Evolutionary conservation across 1,140 invertebrate genomes (phyloP).

Genomic region (Pseudachorutes palmiensis): DNA sequence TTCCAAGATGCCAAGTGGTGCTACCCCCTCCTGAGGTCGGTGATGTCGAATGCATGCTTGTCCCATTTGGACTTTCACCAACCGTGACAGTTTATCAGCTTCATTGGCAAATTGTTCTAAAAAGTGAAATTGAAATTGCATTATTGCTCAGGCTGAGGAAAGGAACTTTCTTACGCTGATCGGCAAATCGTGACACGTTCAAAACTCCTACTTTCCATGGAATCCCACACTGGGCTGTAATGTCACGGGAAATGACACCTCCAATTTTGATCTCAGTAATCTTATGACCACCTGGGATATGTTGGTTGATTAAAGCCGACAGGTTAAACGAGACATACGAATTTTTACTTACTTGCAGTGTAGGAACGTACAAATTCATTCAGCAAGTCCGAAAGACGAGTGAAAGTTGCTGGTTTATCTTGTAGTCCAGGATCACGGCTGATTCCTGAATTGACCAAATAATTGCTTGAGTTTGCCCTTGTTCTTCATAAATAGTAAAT

Average conservation of each 20-base stretch:
- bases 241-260: conserved; percentile 32
- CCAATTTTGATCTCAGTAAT: conserved; percentile 32
- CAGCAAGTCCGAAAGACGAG: conserved; percentile 30
- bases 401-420: conserved; percentile 26
- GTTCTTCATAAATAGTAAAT: no score
- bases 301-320: no score
- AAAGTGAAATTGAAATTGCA: neutral
- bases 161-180: neutral
- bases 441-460: no score
- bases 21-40: neutral
- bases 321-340: no score
- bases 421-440: conserved; percentile 33
- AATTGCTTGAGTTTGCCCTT: no score
- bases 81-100: neutral
- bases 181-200: neutral
- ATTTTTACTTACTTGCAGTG: conserved; percentile 19
- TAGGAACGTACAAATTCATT: conserved; percentile 24
- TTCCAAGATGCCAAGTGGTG: neutral
- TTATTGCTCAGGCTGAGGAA: neutral
- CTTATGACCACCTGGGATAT: conserved; percentile 27
- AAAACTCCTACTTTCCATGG: conserved; percentile 23
- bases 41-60: neutral
- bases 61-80: conserved; percentile 11
- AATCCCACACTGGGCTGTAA: conserved; percentile 24
- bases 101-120: neutral